These are phyloP conservation scores for Drosophila burlai DNA, from an alignment of 1,140 invertebrate species.

Conservation along the genomic window DNA sequence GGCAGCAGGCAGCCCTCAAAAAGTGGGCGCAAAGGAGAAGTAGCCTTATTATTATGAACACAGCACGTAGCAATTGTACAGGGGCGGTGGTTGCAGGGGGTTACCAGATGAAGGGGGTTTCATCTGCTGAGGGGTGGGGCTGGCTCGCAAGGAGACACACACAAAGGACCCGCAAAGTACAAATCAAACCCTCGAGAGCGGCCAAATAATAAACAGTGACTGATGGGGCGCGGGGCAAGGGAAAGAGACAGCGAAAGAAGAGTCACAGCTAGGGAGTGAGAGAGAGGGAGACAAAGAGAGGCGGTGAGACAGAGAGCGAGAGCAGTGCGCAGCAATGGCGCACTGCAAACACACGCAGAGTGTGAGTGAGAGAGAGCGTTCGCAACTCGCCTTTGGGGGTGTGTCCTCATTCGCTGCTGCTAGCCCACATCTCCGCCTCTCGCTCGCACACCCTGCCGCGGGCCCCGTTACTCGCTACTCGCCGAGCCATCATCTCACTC, in stretches of 20 bases:
- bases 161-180: conserved; percentile 68
- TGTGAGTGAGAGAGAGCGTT: conserved; percentile 37
- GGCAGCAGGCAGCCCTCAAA: conserved; percentile 68
- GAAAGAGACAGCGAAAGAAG: conserved; percentile 7
- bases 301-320: conserved; percentile 16
- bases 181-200: conserved; percentile 81
- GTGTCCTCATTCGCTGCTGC: conserved; percentile 44
- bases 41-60: conserved; percentile 84
- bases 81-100: conserved; percentile 4
- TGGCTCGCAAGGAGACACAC: conserved; percentile 50
- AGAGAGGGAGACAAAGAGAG: conserved; percentile 1
- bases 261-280: conserved; percentile 19
- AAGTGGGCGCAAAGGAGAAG: conserved; percentile 54
- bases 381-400: conserved; percentile 61
- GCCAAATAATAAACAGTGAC: conserved; percentile 69
- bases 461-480: conserved; percentile 59
- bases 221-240: conserved; percentile 5
- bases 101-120: not conserved
- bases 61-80: conserved; percentile 71
- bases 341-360: conserved; percentile 59
- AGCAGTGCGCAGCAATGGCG: conserved; percentile 67
- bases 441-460: conserved; percentile 22
- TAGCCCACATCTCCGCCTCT: conserved; percentile 31
- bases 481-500: conserved; percentile 44
- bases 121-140: not conserved